Base-by-base conservation (phyloP, 1,140 invertebrate genomes). In the Subanguina moxae region DNA sequence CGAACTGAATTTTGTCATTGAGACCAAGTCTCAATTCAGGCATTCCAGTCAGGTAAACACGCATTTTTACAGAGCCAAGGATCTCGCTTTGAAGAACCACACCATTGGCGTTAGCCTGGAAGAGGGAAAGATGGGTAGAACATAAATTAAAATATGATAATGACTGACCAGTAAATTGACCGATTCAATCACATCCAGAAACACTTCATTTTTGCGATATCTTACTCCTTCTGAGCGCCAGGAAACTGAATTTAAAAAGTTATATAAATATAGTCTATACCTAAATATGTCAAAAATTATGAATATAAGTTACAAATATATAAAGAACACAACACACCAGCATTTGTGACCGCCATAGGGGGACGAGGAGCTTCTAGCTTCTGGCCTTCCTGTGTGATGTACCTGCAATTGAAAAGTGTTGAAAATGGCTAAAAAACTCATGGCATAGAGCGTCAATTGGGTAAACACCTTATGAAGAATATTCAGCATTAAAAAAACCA, bases 121-220 rank as follows among this genome's bases (percentile, higher is more conserved):
- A 63, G 61, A 64, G 25, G 13, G 56, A 38, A 38, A 38, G 42
- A 42, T 21, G 0, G n/a, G n/a, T 23, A 48, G 23, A 70, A 43
- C 3, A 17, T 8, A 74, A 38, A 1, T 64, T 23, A 57, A 28
- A 67, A 67, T 42, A n/a, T n/a, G 57, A 30, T 19, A 42, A 8
- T 15, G 1, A 76, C 85, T 83, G 80, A 88, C 88, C 80, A 98
- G 83, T 62, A 99, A 85, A 85, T 99, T 98, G 0, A 99, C 93
- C 11, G 93, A 97, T 84, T 99, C 96, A 74, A 99, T 97, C 1
- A 99, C 96, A 87, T 99, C 96, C 0, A 99, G 87, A 80, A 99
- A 99, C 0, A 99, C 95, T 87, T 99, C 96, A 85, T 99, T 99
- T 84, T 98, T 99, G 57, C 95, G 88, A 84, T 99, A 98, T 82